phyloP scores from a whole-genome alignment of 2,888 invertebrate species.

The Apamea sordens region DNA sequence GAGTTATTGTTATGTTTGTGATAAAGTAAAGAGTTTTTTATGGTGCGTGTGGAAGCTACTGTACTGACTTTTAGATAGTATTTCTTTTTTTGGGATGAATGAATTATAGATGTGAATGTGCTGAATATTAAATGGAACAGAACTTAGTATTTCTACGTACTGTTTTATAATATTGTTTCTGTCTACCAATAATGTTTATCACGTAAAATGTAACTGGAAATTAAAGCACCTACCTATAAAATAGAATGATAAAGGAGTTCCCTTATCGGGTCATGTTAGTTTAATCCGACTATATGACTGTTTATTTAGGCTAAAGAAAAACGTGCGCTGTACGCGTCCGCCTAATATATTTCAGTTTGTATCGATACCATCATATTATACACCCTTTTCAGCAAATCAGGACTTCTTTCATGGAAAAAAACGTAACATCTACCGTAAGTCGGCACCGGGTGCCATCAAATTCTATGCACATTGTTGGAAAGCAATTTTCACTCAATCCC shows the following conservation, averaged over 20 bases:
- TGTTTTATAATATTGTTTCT: not conserved
- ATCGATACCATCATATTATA: conserved; percentile 58
- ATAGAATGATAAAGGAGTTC: conserved; percentile 37
- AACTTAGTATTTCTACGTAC: not conserved
- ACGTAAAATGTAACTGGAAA: conserved; percentile 30
- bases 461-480: conserved; percentile 88
- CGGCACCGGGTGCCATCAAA: conserved; percentile 82
- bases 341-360: conserved; percentile 50
- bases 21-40: conserved; percentile 69
- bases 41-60: conserved; percentile 58
- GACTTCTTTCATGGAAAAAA: conserved; percentile 64
- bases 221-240: conserved; percentile 33
- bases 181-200: not conserved
- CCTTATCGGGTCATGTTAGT: conserved; percentile 54
- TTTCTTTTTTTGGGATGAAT: conserved; percentile 58
- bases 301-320: conserved; percentile 66
- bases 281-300: conserved; percentile 42
- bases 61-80: conserved; percentile 53
- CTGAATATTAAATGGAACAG: conserved; percentile 35
- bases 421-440: conserved; percentile 63
- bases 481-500: conserved; percentile 89
- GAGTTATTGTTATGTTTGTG: conserved; percentile 71
- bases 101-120: conserved; percentile 42
- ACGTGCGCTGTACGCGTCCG: conserved; percentile 42
- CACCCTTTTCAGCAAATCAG: conserved; percentile 55